Conservation (phyloP, 2,888 invertebrate genomes). For the Brenthis daphne region DNA sequence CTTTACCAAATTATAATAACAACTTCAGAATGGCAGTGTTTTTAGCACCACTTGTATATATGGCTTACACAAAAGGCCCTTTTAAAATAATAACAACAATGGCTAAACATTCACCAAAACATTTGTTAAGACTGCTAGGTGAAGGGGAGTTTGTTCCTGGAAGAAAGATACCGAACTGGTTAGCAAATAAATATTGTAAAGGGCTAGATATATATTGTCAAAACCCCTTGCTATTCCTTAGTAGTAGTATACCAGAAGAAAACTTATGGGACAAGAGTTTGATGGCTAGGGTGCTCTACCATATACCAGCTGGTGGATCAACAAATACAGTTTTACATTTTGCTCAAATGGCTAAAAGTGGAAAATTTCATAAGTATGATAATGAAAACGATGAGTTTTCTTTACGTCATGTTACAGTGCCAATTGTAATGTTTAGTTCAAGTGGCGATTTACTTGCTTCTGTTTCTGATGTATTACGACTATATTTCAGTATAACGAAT, state of each 20-base stretch:
- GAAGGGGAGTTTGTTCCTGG: slow-evolving; percentile 57
- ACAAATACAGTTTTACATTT: slow-evolving; percentile 64
- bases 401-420: slow-evolving; percentile 45
- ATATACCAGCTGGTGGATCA: slow-evolving; percentile 65
- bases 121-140: slow-evolving; percentile 51
- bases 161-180: slow-evolving; percentile 53
- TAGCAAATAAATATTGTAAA: slow-evolving; percentile 54
- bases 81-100: slow-evolving; percentile 31
- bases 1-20: slow-evolving; percentile 54
- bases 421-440: too few species aligned
- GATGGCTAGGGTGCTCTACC: slow-evolving; percentile 53
- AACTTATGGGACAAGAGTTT: slow-evolving; percentile 49
- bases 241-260: slow-evolving; percentile 50
- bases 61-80: slow-evolving; percentile 1
- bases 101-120: slow-evolving; percentile 45
- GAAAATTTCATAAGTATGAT: slow-evolving; percentile 59
- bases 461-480: slow-evolving; percentile 50
- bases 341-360: slow-evolving; percentile 54
- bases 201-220: slow-evolving; percentile 54
- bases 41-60: slow-evolving; percentile 37
- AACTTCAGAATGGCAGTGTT: slow-evolving; percentile 60
- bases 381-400: slow-evolving; percentile 47
- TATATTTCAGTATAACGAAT: slow-evolving; percentile 56
- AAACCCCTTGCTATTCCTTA: slow-evolving; percentile 63
- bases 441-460: too few species aligned